Base-by-base conservation (phyloP, 2,888 invertebrate genomes). In the Pseudoips prasinana region DNA sequence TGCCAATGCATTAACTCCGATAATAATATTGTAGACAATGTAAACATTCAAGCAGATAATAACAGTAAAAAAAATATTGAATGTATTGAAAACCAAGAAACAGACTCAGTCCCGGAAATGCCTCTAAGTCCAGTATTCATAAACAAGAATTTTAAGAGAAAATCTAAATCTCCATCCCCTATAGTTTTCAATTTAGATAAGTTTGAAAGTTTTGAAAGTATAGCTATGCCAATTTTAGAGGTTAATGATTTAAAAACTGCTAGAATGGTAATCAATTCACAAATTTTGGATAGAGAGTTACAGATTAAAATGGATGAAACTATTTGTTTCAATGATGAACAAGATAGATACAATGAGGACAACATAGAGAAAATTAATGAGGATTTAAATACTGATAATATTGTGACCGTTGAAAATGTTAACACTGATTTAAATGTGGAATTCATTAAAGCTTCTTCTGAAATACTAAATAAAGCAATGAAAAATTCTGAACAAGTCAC, bases 121-220 rank as follows among this genome's bases (percentile, higher is more conserved):
- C 41, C 62, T 28, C 29, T 41, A 18, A 85, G 82, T 46, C 78
- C 79, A 20, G 54, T 83, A 27, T 56, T 82, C 5, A 54, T 55
- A 37, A 45, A 43, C n/a, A 63, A 54, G 39, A 41, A 46, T 8
- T 33, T 50, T 1, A 61, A 32, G 22, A 46, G 18, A 6, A 54
- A 55, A 47, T 44, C 56, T 4, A 52, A 53, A 9, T 42, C 42
- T 9, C 40, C 51, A 30, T 45, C 62, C 0, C 70, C 73, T 10
- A 47, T 85, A 40, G 59, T 78, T 9, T 75, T 58, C 20, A 54
- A 69, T 20, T 46, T 86, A 10, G 73, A 80, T 19, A 41, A 50
- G 7, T 88, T 86, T 69, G 87, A 87, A 44, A 67, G 64, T 18
- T 86, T 87, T 52, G 86, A 84, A 59, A 63, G 55, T 23, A 36